Evolutionary conservation across 2,888 invertebrate species (phyloP).

Genomic region (Hemicrepidius hirtus): DNA sequence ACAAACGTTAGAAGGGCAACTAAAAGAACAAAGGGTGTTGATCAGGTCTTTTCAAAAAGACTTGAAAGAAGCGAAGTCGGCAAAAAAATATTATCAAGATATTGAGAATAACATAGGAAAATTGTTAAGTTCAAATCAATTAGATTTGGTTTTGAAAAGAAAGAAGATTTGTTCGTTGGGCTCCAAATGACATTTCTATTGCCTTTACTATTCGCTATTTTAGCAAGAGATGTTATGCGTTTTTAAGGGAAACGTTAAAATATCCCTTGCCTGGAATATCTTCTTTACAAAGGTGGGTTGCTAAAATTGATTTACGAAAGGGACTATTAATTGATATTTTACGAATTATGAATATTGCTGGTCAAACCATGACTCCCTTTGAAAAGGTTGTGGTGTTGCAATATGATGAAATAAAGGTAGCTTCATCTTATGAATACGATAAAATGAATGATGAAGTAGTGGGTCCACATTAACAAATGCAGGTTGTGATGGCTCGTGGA

Average conservation of each 20-base stretch:
- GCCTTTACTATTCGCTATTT: slow-evolving; percentile 56
- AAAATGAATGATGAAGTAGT: background rate
- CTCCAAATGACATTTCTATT: background rate
- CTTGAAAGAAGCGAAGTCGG: too few relatives aligned
- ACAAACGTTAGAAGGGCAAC: too few relatives aligned
- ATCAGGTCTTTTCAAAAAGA: too few relatives aligned
- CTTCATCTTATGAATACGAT: background rate
- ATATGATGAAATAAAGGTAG: slow-evolving; percentile 19
- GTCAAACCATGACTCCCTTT: background rate
- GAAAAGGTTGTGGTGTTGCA: background rate
- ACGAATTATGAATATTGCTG: background rate
- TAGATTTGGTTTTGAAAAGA: background rate
- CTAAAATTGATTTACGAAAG: background rate
- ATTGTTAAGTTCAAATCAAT: background rate
- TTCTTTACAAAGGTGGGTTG: background rate
- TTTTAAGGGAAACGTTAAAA: slow-evolving; percentile 48
- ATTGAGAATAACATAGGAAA: too few relatives aligned
- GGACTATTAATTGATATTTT: background rate
- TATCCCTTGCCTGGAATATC: background rate
- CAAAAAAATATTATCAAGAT: too few relatives aligned
- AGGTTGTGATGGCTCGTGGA: slow-evolving; percentile 6
- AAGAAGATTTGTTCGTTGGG: background rate
- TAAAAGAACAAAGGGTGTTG: too few relatives aligned
- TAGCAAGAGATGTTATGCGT: slow-evolving; percentile 52
- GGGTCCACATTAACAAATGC: slow-evolving; percentile 9